Base-by-base conservation (phyloP, 1,140 invertebrate genomes). In the Liolophura sinensis region DNA sequence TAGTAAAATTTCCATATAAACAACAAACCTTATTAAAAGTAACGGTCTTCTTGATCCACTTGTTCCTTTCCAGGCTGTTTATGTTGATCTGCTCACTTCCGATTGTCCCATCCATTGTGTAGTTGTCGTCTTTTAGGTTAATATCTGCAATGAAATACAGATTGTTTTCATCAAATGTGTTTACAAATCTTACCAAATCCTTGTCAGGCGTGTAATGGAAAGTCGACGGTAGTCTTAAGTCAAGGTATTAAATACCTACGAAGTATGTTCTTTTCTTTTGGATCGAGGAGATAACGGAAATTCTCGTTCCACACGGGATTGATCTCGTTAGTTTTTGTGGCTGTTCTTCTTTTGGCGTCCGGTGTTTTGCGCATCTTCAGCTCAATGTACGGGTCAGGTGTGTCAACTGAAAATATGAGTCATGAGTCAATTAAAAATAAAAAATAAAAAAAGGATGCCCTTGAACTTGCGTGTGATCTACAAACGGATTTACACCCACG, bases 291-390 rank as follows among this genome's bases (percentile, higher is more conserved):
- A 68, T 85, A 86, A 47, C 78, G 78, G 64, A 86, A 85, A 9
- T 77, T 73, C 66, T 86, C 84, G 62, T 86, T 78, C 86, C 85
- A 87, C 16, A 78, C 72, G 0, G 85, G 85, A 70, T 85, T 84
- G 3, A 69, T 62, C 31, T 80, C 77, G 67, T 86, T 85, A 63
- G 82, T 75, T 15, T 82, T 80, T 14, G 79, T 73, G 15, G 64
- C 73, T n/a, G 85, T 87, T 58, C 74, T 71, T 57, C 83, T 82
- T 9, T 72, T 74, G 1, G 82, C 80, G 68, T 86, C 84, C 1
- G 84, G 84, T 15, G 83, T 84, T 0, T 76, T 83, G 25, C 75
- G 77, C 16, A 86, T 74, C 25, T 70, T 66, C 20, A 87, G 62
- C 14, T 77, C 68, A 1, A 87, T 73, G 70, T 86, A 87, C 0